Percentiles rank a stretch among this genome's conserved stretches.
Evolutionary conservation across 2,113 vertebrate species (phyloP).

Genomic region (Anhinga anhinga): DNA sequence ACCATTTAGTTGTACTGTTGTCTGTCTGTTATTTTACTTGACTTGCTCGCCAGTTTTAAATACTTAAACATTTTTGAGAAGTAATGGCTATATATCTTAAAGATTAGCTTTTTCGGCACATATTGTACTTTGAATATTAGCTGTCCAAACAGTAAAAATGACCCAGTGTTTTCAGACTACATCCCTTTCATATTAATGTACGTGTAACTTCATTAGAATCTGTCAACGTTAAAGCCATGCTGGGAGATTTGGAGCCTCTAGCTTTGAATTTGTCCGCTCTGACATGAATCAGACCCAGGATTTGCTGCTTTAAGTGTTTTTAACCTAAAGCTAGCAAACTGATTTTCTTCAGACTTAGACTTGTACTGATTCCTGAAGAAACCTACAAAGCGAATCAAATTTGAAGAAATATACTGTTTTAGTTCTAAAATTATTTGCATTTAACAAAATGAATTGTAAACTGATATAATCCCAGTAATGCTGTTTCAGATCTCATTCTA

Average conservation of each 20-base stretch:
- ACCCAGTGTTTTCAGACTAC: neutral
- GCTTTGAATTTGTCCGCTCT: neutral
- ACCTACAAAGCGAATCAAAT: neutral
- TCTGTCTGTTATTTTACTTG: neutral
- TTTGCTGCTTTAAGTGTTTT: neutral
- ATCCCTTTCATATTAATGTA: neutral
- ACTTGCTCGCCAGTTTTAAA: neutral
- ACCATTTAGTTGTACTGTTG: neutral
- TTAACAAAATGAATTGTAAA: neutral
- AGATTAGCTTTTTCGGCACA: neutral
- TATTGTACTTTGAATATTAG: neutral
- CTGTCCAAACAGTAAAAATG: neutral
- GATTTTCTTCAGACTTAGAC: neutral
- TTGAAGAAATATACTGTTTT: neutral
- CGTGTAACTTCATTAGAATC: fast-evolving
- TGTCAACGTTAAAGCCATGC: neutral
- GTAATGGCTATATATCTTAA: neutral
- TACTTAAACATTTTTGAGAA: neutral
- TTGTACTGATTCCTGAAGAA: neutral
- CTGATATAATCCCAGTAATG: neutral
- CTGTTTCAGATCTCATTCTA: neutral
- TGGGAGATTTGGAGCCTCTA: neutral
- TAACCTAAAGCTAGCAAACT: neutral
- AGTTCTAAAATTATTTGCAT: neutral
- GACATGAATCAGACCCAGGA: neutral